A percentile compares a stretch with the other conserved stretches of the same genome.
phyloP scores from a whole-genome alignment of 2,888 invertebrate genomes.

The Andrena marginata region DNA sequence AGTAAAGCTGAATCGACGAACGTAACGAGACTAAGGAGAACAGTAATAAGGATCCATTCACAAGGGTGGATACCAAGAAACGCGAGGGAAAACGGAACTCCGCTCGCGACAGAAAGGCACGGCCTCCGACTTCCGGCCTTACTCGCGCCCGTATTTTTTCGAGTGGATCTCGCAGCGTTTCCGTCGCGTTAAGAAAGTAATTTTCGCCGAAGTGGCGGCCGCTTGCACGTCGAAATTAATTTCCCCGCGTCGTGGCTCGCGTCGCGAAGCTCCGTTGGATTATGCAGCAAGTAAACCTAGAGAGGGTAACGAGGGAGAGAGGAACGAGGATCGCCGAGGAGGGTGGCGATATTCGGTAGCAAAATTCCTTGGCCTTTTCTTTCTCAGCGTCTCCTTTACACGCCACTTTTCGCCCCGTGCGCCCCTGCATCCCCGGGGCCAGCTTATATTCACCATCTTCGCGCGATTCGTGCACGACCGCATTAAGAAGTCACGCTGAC shows the following conservation, averaged over 20 bases:
- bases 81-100: background rate
- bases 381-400: background rate
- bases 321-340: background rate
- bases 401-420: background rate
- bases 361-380: background rate
- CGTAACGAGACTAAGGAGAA: conserved; percentile 12
- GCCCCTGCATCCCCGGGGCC: background rate
- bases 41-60: conserved; percentile 29
- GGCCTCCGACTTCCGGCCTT: background rate
- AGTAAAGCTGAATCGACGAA: background rate
- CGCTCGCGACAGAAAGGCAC: background rate
- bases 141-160: background rate
- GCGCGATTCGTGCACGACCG: conserved; percentile 22
- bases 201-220: conserved; percentile 19
- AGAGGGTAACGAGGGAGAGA: background rate
- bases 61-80: background rate
- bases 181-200: conserved; percentile 26
- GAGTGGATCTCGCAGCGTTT: conserved; percentile 5
- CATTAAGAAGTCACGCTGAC: conserved; percentile 45
- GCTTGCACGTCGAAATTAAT: conserved; percentile 42
- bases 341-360: background rate
- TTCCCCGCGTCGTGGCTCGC: conserved; percentile 2
- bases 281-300: conserved; percentile 12
- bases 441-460: conserved; percentile 10
- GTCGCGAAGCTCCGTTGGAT: background rate